Percentiles rank a stretch among this genome's conserved stretches.
Evolutionary conservation across 2,113 vertebrate species (phyloP).

Genomic region (Mellivora capensis): DNA sequence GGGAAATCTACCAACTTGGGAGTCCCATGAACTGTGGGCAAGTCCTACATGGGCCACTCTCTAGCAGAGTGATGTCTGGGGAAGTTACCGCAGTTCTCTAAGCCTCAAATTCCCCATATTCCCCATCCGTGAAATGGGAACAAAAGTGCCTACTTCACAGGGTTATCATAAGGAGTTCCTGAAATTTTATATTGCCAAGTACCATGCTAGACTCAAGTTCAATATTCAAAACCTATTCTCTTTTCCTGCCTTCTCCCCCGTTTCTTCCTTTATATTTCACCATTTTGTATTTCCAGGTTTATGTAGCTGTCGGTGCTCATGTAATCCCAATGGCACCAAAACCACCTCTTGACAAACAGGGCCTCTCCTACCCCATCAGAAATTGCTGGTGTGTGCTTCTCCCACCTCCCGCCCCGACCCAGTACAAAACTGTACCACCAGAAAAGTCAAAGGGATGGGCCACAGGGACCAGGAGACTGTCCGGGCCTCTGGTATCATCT

Average conservation of each 20-base stretch:
- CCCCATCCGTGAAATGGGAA: neutral
- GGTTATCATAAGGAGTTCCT: neutral
- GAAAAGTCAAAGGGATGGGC: neutral
- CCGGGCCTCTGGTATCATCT: neutral
- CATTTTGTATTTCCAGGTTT: neutral
- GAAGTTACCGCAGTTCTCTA: neutral
- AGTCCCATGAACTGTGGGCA: neutral
- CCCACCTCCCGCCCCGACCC: accelerated
- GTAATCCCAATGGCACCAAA: neutral
- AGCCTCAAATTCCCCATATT: neutral
- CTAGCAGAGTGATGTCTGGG: neutral
- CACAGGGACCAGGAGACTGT: neutral
- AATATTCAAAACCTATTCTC: neutral
- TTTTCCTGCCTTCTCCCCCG: neutral
- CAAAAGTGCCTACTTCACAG: neutral
- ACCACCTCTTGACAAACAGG: neutral
- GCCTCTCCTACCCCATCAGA: neutral
- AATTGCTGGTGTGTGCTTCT: neutral
- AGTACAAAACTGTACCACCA: accelerated
- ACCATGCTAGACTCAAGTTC: neutral
- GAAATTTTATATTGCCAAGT: neutral
- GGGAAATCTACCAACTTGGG: neutral
- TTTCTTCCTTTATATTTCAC: neutral
- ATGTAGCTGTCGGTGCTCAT: neutral
- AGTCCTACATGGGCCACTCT: neutral